Percentiles rank a stretch among this genome's conserved stretches.
Conservation (phyloP, 2,888 invertebrate genomes). For the Aquatica leii region DNA sequence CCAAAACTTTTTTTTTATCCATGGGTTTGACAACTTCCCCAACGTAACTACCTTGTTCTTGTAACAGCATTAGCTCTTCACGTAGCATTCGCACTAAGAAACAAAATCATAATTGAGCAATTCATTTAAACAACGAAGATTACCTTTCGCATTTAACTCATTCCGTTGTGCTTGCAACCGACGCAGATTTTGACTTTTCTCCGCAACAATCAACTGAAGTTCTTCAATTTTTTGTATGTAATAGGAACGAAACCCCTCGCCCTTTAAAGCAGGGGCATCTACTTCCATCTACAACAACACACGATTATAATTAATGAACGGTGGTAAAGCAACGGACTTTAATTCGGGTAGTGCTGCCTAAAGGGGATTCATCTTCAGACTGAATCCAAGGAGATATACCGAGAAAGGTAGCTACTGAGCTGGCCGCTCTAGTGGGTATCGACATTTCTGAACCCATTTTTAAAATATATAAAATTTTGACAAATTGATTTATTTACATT, state of each 20-base stretch:
- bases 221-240: constrained; percentile 99
- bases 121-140: not conserved
- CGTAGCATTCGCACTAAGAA: constrained; percentile 91
- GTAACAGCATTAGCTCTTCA: constrained; percentile 94
- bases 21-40: constrained; percentile 99
- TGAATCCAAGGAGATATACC: not conserved
- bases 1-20: constrained; percentile 99
- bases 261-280: constrained; percentile 70
- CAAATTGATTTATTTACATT: constrained; percentile 6
- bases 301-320: too few relatives aligned
- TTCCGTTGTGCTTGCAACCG: constrained; percentile 98
- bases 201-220: constrained; percentile 93
- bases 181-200: constrained; percentile 95
- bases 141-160: constrained; percentile 98
- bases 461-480: constrained; percentile 26
- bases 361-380: not conserved
- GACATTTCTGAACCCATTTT: not conserved
- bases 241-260: constrained; percentile 94
- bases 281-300: constrained; percentile 72
- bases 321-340: not conserved
- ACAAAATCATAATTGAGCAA: not conserved
- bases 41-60: constrained; percentile 99
- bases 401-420: not conserved
- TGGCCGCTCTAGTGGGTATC: not conserved
- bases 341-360: not conserved